Conservation (phyloP, 2,113 vertebrate genomes). For the Tinamus guttatus region DNA sequence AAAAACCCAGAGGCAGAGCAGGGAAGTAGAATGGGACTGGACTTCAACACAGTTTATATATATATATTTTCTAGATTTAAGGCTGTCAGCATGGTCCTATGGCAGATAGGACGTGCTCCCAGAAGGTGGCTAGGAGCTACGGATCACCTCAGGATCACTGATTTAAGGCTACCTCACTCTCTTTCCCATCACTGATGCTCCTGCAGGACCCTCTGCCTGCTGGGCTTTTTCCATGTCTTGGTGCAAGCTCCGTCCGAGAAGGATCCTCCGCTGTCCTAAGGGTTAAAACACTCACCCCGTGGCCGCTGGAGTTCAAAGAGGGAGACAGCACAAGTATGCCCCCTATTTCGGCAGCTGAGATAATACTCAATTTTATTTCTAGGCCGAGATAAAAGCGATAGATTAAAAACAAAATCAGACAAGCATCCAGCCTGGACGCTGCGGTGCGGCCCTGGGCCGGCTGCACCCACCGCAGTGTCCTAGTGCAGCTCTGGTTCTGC, state of each 20-base stretch:
- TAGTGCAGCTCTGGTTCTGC: slow-evolving; percentile 3
- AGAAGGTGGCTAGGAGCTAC: not conserved
- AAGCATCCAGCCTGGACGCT: not conserved
- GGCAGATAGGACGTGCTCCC: too few species aligned
- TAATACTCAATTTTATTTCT: slow-evolving; percentile 39
- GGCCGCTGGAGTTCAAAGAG: not conserved
- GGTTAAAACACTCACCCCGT: not conserved
- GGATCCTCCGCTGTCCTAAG: accelerated
- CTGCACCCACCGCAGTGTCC: not conserved
- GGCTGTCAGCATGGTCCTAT: not conserved
- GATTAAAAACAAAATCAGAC: slow-evolving; percentile 27
- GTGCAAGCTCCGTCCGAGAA: not conserved
- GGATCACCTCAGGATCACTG: not conserved
- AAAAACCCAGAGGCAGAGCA: not conserved
- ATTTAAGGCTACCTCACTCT: not conserved
- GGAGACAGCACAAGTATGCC: not conserved
- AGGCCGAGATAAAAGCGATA: slow-evolving; percentile 15
- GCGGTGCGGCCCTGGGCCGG: not conserved
- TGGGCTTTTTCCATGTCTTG: not conserved
- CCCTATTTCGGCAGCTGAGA: not conserved
- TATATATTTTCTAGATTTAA: not conserved
- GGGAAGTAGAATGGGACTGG: not conserved
- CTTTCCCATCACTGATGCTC: not conserved
- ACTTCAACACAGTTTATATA: not conserved
- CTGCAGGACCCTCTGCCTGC: accelerated